Evolutionary conservation across 2,888 invertebrate species (phyloP).

Genomic region (Lingula anatina): DNA sequence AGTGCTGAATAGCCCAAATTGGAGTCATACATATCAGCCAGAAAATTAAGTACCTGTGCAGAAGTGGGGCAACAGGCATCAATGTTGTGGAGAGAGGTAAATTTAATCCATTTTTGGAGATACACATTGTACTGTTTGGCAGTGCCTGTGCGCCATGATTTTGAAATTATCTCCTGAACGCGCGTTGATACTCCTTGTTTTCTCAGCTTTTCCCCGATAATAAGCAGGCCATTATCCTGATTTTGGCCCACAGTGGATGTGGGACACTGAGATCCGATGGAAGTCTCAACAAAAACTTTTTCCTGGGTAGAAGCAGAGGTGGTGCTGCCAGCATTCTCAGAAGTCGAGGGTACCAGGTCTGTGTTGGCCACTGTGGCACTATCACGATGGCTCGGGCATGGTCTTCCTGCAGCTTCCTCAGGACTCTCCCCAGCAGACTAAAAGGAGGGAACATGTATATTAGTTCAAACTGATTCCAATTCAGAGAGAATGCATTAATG

Average conservation of each 20-base stretch:
- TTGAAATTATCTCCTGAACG: neutral
- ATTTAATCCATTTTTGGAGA: conserved; percentile 1
- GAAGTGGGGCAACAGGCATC: conserved; percentile 1
- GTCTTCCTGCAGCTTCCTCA: neutral
- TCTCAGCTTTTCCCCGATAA: neutral
- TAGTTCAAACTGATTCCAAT: neutral
- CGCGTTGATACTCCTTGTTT: neutral
- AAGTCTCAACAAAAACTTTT: too few species aligned
- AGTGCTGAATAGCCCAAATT: neutral
- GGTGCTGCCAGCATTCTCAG: neutral
- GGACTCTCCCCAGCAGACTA: neutral
- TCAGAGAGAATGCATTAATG: conserved; percentile 1
- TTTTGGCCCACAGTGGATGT: neutral
- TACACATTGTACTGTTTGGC: conserved; percentile 1
- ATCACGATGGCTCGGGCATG: neutral
- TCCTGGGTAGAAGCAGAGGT: neutral
- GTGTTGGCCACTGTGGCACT: conserved; percentile 5
- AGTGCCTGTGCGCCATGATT: too few species aligned
- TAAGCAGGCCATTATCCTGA: neutral
- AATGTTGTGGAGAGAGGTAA: neutral
- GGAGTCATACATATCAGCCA: neutral
- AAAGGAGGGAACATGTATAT: neutral
- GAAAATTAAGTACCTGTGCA: neutral
- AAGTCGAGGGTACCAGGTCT: conserved; percentile 8
- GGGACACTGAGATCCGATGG: too few species aligned